These are phyloP conservation scores for Tenrec ecaudatus DNA, from an alignment of 2,113 vertebrate species.

Conservation along the genomic window DNA sequence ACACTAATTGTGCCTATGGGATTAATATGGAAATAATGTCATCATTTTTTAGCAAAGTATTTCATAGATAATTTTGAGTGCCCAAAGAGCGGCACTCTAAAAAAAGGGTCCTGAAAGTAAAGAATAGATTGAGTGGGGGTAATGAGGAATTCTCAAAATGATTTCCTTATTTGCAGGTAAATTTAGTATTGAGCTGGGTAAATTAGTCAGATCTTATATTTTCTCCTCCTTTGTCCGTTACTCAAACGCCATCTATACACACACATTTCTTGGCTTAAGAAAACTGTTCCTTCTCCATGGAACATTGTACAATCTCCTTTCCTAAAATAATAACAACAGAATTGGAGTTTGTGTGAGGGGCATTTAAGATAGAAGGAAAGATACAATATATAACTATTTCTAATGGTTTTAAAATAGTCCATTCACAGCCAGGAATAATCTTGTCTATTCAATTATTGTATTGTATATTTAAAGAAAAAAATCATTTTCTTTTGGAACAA, in stretches of 20 bases:
- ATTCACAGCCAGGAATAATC: constrained; percentile 39
- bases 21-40: not conserved
- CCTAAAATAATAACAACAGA: not conserved
- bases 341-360: not conserved
- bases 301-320: not conserved
- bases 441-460: constrained; percentile 54
- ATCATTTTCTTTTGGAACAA: constrained; percentile 63
- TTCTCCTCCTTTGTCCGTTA: not conserved
- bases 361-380: not conserved
- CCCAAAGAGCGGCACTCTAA: not conserved
- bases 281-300: not conserved
- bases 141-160: not conserved
- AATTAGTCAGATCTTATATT: not conserved
- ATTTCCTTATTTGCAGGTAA: not conserved
- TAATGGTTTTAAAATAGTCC: not conserved
- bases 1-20: not conserved
- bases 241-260: not conserved
- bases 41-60: not conserved
- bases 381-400: constrained; percentile 5
- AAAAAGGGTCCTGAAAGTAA: not conserved
- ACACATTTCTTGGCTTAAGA: not conserved
- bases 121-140: not conserved
- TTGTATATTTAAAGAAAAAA: constrained; percentile 66
- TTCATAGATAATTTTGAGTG: not conserved
- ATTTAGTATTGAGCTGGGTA: not conserved